Base-by-base conservation (phyloP, 2,888 invertebrate genomes). In the Eurytoma adleriae region DNA sequence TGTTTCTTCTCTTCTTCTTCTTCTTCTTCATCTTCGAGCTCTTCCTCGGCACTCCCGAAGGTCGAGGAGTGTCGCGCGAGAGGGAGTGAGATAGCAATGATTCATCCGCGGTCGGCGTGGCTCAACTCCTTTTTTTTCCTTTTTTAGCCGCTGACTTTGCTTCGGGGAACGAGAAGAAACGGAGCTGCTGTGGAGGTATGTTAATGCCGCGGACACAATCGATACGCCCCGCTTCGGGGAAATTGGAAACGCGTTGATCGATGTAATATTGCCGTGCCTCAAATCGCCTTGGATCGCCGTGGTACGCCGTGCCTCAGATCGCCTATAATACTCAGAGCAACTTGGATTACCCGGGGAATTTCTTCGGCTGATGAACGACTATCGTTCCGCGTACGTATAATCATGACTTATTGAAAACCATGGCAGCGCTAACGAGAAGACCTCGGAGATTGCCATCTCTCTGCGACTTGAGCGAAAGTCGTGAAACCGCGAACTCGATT, bases 151-250 rank as follows among this genome's bases (percentile, higher is more conserved):
- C 40, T 40, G 54, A 10, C 16, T 52, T 40, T 13, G 12, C n/a
- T 76, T 78, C 78, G 71, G 52, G 59, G 71, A 71, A 71, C 48
- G 71, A 66, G 70, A 40, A 40, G 40, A 40, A 70, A 71, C 52
- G 48, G 62, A 74, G 61, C n/a, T 14, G 40, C 27, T 12, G 72
- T 24, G 27, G 20, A 64, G 79, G 75, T 75, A 80, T 72, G 75
- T 80, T 80, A 80, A 80, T 72, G 67, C 40, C 59, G 50, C 24
- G 20, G 67, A 80, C 76, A 80, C 71, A 64, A 80, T 80, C 76
- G 80, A 70, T 66, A 56, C 57, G 24, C 59, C 12, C 27, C 20
- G 52, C 64, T 48, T 64, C 30, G 64, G 24, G 66, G 57, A 79
- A 64, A 79, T 75, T 79, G 70, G 66, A 79, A 75, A 71, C 57